phyloP scores from a whole-genome alignment of 2,113 vertebrate species.

The Amphiprion ocellaris region DNA sequence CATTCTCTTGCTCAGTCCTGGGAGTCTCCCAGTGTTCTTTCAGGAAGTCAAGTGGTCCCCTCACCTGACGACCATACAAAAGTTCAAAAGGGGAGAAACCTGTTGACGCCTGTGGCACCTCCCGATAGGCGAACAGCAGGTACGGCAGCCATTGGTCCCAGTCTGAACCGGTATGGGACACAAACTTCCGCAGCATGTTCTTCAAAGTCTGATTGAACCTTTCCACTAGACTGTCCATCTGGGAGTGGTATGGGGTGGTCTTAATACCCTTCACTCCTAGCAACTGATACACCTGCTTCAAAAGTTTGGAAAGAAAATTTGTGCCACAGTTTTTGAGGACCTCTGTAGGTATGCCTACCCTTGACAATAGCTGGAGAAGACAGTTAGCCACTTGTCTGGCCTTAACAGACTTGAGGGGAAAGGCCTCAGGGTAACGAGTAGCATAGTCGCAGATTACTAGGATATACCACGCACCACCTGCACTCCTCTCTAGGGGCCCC shows the following conservation, averaged over 20 bases:
- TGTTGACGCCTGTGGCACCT: conserved; percentile 3
- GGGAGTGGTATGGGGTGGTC: background rate
- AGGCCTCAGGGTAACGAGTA: background rate
- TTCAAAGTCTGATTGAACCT: background rate
- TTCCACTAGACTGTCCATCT: background rate
- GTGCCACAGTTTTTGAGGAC: background rate
- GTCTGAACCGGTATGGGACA: background rate
- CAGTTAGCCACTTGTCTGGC: too few species aligned
- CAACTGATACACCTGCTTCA: background rate
- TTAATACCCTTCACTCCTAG: too few species aligned
- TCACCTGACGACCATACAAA: background rate
- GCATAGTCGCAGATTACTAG: background rate
- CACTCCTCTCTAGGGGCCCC: background rate
- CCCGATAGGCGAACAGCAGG: background rate
- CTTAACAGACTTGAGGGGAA: background rate
- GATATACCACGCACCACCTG: background rate
- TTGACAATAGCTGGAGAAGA: background rate
- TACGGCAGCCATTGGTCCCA: conserved; percentile 38
- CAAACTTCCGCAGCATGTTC: conserved; percentile 31
- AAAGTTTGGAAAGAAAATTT: background rate
- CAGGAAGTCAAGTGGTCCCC: background rate
- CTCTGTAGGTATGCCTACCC: background rate
- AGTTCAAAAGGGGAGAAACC: conserved; percentile 17
- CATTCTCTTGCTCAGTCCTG: background rate
- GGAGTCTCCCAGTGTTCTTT: conserved; percentile 19